Evolutionary conservation across 2,888 invertebrate species (phyloP).

Genomic region (Apamea anceps): DNA sequence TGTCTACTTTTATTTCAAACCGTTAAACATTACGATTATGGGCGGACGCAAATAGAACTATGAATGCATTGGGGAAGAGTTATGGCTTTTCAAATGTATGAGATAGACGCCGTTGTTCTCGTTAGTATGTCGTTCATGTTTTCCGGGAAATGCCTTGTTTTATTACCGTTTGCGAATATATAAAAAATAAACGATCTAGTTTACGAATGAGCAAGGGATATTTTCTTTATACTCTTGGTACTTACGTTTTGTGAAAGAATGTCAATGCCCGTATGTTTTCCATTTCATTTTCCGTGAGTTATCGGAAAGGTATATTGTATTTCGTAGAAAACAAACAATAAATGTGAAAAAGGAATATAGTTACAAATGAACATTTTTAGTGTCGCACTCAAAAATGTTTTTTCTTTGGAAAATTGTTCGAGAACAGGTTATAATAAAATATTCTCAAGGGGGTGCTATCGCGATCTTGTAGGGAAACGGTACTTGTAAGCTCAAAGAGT

Average conservation of each 20-base stretch:
- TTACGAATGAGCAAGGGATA: not conserved
- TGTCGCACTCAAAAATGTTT: not conserved
- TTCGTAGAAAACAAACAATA: not conserved
- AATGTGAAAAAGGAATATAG: not conserved
- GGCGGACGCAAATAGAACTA: slow-evolving; percentile 39
- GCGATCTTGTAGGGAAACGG: not conserved
- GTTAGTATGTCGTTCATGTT: slow-evolving; percentile 16
- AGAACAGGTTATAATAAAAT: not conserved
- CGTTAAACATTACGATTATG: slow-evolving; percentile 48
- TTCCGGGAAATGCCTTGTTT: slow-evolving; percentile 26
- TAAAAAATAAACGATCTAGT: not conserved
- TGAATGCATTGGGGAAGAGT: slow-evolving; percentile 28
- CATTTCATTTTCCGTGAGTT: not conserved
- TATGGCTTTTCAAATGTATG: slow-evolving; percentile 46
- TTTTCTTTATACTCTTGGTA: not conserved
- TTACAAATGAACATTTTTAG: not conserved
- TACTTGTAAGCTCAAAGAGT: not conserved
- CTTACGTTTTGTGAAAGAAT: not conserved
- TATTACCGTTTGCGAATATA: slow-evolving; percentile 17
- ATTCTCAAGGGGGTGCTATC: not conserved
- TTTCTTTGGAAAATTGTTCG: not conserved
- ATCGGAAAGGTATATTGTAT: not conserved
- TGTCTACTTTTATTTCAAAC: slow-evolving; percentile 50
- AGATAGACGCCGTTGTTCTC: slow-evolving; percentile 25
- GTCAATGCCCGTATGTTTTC: not conserved